phyloP scores from a whole-genome alignment of 1,140 invertebrate genomes.

The Diachasma alloeum region DNA sequence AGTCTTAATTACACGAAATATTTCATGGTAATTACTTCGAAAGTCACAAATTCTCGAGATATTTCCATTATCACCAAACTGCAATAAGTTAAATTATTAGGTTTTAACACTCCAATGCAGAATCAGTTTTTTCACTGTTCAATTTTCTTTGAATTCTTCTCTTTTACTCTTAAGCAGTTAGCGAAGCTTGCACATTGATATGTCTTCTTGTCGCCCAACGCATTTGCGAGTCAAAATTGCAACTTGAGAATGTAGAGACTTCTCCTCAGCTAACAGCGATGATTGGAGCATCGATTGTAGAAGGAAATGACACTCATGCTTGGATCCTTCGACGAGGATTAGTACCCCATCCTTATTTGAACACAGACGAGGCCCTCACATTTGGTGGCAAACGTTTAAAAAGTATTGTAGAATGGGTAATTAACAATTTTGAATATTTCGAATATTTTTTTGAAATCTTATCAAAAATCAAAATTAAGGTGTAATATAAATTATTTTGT shows the following conservation, averaged over 20 bases:
- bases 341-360: slow-evolving; percentile 55
- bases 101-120: too few relatives aligned
- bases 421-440: background rate
- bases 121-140: too few relatives aligned
- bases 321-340: slow-evolving; percentile 48
- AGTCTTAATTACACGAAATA: too few relatives aligned
- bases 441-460: background rate
- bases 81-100: too few relatives aligned
- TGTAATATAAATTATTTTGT: background rate
- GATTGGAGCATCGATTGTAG: slow-evolving; percentile 56
- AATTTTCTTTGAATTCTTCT: slow-evolving; percentile 1
- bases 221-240: slow-evolving; percentile 43
- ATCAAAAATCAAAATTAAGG: too few relatives aligned
- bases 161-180: slow-evolving; percentile 36
- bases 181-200: slow-evolving; percentile 61
- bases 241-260: slow-evolving; percentile 44
- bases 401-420: slow-evolving; percentile 61
- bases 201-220: slow-evolving; percentile 57
- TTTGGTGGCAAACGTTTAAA: slow-evolving; percentile 48
- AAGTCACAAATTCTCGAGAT: too few relatives aligned
- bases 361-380: slow-evolving; percentile 52
- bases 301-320: slow-evolving; percentile 54
- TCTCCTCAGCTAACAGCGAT: slow-evolving; percentile 44
- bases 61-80: too few relatives aligned
- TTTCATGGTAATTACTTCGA: too few relatives aligned